phyloP scores from a whole-genome alignment of 2,797 vertebrate genomes.

The Cynodonichthys magdalenae region DNA sequence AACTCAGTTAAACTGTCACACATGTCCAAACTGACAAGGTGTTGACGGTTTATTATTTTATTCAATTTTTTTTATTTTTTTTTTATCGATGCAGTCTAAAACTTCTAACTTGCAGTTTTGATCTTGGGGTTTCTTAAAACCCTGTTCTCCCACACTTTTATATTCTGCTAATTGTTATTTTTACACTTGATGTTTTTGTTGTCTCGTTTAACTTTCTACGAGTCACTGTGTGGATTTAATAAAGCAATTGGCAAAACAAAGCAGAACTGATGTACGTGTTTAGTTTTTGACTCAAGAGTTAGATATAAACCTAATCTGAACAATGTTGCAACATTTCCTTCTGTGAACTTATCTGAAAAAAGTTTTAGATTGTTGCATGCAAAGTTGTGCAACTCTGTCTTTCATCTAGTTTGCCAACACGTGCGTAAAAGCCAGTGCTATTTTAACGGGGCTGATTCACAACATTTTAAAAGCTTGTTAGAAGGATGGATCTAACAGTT shows the following conservation, averaged over 20 bases:
- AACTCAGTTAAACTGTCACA: constrained; percentile 28
- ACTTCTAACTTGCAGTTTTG: constrained; percentile 13
- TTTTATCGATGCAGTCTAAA: not conserved
- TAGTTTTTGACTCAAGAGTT: too few species aligned
- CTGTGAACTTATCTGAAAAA: too few species aligned
- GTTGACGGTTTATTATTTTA: not conserved
- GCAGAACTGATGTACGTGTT: constrained; percentile 42
- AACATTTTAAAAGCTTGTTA: constrained; percentile 39
- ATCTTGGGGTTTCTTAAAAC: too few species aligned
- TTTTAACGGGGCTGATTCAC: too few species aligned
- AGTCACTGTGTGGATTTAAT: constrained; percentile 79
- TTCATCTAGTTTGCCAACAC: too few species aligned
- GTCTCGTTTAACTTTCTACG: constrained; percentile 82
- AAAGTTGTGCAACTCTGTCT: too few species aligned
- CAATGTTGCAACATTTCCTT: too few species aligned
- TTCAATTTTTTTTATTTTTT: not conserved
- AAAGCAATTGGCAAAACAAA: not conserved
- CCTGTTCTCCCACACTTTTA: not conserved
- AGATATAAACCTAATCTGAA: constrained; percentile 30
- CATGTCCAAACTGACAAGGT: constrained; percentile 21
- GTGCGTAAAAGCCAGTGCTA: too few species aligned
- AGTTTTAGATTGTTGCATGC: too few species aligned
- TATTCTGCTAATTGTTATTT: not conserved
- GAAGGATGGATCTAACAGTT: constrained; percentile 26
- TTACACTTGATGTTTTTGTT: constrained; percentile 74